Percentiles rank a stretch among this genome's conserved stretches.
Evolutionary conservation across 1,140 invertebrate species (phyloP).

Genomic region (Cepaea nemoralis): DNA sequence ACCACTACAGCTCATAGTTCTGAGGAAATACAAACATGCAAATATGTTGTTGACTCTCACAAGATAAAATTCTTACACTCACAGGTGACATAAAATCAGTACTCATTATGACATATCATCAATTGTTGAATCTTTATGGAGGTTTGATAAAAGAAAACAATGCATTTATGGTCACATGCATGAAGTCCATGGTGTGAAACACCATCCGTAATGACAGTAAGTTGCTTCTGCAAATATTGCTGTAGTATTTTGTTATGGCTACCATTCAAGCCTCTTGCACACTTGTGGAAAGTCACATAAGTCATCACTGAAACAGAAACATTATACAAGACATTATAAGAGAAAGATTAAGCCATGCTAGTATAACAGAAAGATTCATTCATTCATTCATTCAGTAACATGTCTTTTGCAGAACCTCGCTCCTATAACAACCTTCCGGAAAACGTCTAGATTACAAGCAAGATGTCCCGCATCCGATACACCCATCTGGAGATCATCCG

Average conservation of each 20-base stretch:
- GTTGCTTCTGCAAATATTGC: neutral
- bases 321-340: neutral
- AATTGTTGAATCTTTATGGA: neutral
- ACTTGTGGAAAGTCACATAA: neutral
- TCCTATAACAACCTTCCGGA: neutral
- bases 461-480: no score
- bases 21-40: neutral
- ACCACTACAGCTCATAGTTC: neutral
- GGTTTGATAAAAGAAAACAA: neutral
- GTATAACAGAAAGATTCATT: neutral
- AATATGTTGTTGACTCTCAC: neutral
- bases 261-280: conserved; percentile 7
- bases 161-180: no score
- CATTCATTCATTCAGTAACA: neutral
- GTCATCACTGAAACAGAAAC: neutral
- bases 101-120: neutral
- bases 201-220: neutral
- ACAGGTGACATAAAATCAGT: neutral
- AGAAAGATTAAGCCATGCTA: neutral
- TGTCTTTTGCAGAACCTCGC: neutral
- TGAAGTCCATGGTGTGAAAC: neutral
- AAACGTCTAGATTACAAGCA: neutral
- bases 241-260: neutral
- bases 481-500: no score
- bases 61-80: neutral